Conservation (phyloP, 2,797 vertebrate genomes). For the Pipistrellus pipistrellus region DNA sequence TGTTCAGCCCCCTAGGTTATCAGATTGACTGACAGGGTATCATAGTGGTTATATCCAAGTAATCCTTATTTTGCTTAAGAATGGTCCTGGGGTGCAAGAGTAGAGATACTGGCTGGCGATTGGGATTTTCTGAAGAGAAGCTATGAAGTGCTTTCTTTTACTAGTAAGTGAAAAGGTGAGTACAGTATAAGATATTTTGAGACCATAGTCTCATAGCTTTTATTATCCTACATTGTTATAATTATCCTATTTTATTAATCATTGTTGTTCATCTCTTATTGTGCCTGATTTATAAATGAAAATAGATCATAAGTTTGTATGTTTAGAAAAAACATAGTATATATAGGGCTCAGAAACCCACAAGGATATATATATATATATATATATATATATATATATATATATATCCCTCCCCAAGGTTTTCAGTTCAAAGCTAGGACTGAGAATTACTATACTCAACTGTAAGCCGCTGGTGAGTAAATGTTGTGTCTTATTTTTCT, state of each 20-base stretch:
- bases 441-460: neutral
- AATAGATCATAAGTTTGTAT: too few species aligned
- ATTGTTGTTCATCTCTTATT: neutral
- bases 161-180: neutral
- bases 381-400: rapidly evolving
- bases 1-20: neutral
- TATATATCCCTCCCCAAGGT: rapidly evolving
- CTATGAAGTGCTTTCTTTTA: neutral
- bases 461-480: neutral
- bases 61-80: neutral
- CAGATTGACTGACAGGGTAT: neutral
- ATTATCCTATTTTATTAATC: neutral
- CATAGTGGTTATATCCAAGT: neutral
- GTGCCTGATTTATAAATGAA: too few species aligned
- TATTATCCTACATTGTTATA: neutral
- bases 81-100: neutral
- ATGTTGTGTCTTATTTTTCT: neutral
- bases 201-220: neutral
- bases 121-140: neutral
- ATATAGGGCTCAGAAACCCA: neutral
- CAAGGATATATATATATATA: neutral
- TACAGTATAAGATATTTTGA: neutral
- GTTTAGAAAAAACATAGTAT: too few species aligned
- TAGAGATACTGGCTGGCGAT: neutral
- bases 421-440: neutral